phyloP scores from a whole-genome alignment of 2,113 vertebrate species.

The Scomber scombrus region DNA sequence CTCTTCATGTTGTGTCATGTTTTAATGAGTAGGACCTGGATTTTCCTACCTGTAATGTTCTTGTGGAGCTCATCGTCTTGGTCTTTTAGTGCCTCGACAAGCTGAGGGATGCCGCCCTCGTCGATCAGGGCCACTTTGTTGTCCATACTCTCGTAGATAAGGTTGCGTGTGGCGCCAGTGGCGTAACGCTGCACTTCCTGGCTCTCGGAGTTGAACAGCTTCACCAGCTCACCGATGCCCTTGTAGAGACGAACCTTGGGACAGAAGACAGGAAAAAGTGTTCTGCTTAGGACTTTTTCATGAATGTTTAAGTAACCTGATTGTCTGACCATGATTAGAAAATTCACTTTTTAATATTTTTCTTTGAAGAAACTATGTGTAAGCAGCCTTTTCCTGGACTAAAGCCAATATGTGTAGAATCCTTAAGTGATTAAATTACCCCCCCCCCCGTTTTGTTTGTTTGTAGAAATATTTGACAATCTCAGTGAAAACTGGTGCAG shows the following conservation, averaged over 20 bases:
- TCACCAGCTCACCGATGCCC: slow-evolving; percentile 90
- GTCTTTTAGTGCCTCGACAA: slow-evolving; percentile 88
- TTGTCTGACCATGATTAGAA: not conserved
- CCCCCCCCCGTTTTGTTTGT: too few relatives aligned
- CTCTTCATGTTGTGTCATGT: slow-evolving; percentile 1
- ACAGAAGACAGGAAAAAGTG: not conserved
- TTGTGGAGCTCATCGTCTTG: slow-evolving; percentile 92
- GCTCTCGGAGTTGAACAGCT: slow-evolving; percentile 91
- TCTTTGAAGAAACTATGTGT: not conserved
- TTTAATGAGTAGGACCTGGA: not conserved
- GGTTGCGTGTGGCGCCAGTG: slow-evolving; percentile 94
- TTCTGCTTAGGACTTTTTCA: not conserved
- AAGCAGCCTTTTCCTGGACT: not conserved
- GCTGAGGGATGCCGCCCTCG: slow-evolving; percentile 89
- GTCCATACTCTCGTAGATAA: slow-evolving; percentile 93
- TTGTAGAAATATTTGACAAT: not conserved
- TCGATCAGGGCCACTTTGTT: slow-evolving; percentile 94
- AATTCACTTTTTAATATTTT: not conserved
- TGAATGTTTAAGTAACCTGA: not conserved
- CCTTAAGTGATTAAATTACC: not conserved
- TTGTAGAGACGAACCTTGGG: slow-evolving; percentile 88
- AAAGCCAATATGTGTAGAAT: not conserved
- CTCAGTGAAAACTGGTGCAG: too few relatives aligned
- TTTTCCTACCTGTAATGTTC: slow-evolving; percentile 86
- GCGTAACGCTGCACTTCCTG: slow-evolving; percentile 94